A percentile compares a stretch with the other conserved stretches of the same genome.
Conservation (phyloP, 2,113 vertebrate species). For the Verasper variegatus region DNA sequence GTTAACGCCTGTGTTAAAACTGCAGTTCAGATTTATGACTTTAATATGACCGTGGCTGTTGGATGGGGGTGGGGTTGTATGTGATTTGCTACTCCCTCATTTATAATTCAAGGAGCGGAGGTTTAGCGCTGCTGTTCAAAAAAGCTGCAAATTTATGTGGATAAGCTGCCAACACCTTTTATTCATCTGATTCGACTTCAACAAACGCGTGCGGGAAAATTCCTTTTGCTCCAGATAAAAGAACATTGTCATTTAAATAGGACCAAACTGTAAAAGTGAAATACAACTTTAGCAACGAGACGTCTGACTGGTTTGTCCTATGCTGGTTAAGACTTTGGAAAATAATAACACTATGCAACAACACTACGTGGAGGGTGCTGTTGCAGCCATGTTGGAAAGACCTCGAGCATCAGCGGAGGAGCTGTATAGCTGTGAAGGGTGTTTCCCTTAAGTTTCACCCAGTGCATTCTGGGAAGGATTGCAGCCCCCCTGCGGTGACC, state of each 20-base stretch:
- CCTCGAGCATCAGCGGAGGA: too few species aligned
- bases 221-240: background rate
- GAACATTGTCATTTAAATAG: background rate
- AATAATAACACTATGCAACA: background rate
- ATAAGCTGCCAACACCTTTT: background rate
- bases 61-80: background rate
- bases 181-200: background rate
- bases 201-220: background rate
- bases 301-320: background rate
- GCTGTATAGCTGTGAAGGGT: background rate
- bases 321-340: background rate
- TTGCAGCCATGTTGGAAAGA: background rate
- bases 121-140: constrained; percentile 1
- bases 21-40: constrained; percentile 35
- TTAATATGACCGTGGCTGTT: constrained; percentile 16
- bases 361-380: background rate
- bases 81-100: constrained; percentile 31
- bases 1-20: background rate
- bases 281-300: background rate
- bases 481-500: constrained; percentile 7
- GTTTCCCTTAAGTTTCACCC: background rate
- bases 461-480: constrained; percentile 11
- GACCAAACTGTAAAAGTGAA: background rate
- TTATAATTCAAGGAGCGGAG: constrained; percentile 31
- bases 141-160: background rate